phyloP scores from a whole-genome alignment of 2,888 invertebrate genomes.

The Drosophila kanekoi region DNA sequence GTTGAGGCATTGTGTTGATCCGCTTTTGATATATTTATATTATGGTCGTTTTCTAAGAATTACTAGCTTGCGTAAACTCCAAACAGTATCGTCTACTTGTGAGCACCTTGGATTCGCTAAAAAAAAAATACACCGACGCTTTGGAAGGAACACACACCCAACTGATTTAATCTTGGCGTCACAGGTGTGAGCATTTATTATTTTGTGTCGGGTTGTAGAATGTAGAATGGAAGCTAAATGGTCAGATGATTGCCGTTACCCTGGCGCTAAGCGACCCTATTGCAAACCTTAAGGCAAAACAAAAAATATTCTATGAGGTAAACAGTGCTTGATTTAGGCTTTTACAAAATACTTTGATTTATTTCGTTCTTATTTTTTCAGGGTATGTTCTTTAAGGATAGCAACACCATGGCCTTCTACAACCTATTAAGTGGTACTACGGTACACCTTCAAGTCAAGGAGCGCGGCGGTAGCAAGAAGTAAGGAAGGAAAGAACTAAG shows the following conservation, averaged over 20 bases:
- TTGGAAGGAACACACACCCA: conserved; percentile 5
- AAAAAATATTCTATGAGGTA: conserved; percentile 97
- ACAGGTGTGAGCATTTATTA: conserved; percentile 16
- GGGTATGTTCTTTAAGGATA: conserved; percentile 99
- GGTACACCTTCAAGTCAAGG: conserved; percentile 96
- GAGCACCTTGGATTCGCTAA: conserved; percentile 12
- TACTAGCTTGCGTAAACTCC: background rate
- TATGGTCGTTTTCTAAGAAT: background rate
- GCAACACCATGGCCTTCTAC: conserved; percentile 97
- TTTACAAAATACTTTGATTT: background rate
- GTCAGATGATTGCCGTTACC: conserved; percentile 92
- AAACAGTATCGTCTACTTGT: conserved; percentile 8
- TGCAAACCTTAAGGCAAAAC: conserved; percentile 97
- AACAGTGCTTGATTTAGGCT: conserved; percentile 18
- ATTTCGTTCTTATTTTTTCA: conserved; percentile 85
- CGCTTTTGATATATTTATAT: background rate
- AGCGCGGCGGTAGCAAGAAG: conserved; percentile 98
- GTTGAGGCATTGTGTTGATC: conserved; percentile 49
- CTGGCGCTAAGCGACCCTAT: conserved; percentile 92
- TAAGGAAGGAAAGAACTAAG: conserved; percentile 93
- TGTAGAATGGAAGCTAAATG: conserved; percentile 98
- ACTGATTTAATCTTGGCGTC: conserved; percentile 3
- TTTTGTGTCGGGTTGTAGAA: conserved; percentile 1
- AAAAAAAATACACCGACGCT: conserved; percentile 30
- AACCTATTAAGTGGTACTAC: conserved; percentile 94